Evolutionary conservation across 2,888 invertebrate genomes (phyloP).

Genomic region (Eristalis tenax): DNA sequence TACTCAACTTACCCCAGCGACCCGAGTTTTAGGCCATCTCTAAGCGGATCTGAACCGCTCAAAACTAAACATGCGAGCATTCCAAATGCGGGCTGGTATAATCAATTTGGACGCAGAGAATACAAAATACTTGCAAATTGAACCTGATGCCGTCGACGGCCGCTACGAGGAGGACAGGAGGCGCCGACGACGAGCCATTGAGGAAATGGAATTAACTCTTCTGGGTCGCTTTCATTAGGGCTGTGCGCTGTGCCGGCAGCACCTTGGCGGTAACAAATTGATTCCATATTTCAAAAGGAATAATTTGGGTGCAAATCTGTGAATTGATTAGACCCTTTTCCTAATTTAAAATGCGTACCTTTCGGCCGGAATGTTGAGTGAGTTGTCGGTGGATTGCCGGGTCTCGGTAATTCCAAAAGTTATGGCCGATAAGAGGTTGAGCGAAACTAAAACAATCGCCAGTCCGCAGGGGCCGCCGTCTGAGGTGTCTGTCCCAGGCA

Average conservation of each 20-base stretch:
- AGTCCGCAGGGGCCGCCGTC: background rate
- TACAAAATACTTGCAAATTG: slow-evolving; percentile 41
- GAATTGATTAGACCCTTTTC: slow-evolving; percentile 53
- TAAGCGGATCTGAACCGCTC: background rate
- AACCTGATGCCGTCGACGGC: background rate
- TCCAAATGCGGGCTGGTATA: slow-evolving; percentile 24
- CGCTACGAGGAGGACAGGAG: background rate
- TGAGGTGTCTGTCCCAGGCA: background rate
- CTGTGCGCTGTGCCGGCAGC: background rate
- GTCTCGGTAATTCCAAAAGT: background rate
- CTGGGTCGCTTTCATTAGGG: slow-evolving; percentile 22
- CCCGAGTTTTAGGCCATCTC: background rate
- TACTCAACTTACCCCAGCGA: slow-evolving; percentile 1
- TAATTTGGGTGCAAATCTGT: slow-evolving; percentile 53
- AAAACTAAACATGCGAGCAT: slow-evolving; percentile 41
- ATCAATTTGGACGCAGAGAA: slow-evolving; percentile 48
- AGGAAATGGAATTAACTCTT: slow-evolving; percentile 39
- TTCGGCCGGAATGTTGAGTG: slow-evolving; percentile 28
- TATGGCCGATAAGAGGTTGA: background rate
- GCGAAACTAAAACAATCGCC: background rate
- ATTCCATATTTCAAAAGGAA: slow-evolving; percentile 55
- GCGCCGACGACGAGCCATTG: background rate
- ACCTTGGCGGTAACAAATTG: slow-evolving; percentile 32
- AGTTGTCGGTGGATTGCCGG: background rate
- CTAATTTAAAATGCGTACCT: slow-evolving; percentile 17